phyloP scores from a whole-genome alignment of 2,888 invertebrate species.

The Tupiocoris notatus region DNA sequence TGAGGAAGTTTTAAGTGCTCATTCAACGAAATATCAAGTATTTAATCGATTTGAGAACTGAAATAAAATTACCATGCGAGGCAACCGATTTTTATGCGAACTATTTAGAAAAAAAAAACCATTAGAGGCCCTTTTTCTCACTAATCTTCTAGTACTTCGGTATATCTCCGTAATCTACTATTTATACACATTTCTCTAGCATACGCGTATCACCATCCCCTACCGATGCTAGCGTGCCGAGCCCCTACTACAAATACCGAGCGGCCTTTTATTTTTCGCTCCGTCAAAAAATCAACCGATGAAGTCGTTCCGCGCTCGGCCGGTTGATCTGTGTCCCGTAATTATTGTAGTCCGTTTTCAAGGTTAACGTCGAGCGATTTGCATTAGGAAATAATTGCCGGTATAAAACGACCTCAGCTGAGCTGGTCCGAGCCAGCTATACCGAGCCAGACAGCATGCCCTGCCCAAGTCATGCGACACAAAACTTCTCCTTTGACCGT shows the following conservation, averaged over 20 bases:
- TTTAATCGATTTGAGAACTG: too few relatives aligned
- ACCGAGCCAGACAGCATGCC: not conserved
- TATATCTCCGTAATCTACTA: too few relatives aligned
- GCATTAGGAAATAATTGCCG: constrained; percentile 24
- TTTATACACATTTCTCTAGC: too few relatives aligned
- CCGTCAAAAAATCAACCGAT: not conserved
- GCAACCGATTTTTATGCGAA: too few relatives aligned
- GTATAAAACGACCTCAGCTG: not conserved
- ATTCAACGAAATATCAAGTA: too few relatives aligned
- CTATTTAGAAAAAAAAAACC: too few relatives aligned
- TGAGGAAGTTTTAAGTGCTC: too few relatives aligned
- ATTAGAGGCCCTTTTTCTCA: too few relatives aligned
- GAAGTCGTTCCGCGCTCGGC: not conserved
- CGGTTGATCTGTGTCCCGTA: not conserved
- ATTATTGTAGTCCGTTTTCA: constrained; percentile 7
- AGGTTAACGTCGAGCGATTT: constrained; percentile 15
- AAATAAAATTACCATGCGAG: too few relatives aligned
- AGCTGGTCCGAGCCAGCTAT: not conserved
- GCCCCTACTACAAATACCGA: not conserved
- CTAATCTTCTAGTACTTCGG: too few relatives aligned
- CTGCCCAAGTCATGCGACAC: not conserved
- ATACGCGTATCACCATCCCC: too few relatives aligned
- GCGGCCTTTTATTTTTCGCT: not conserved
- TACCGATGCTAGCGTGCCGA: too few relatives aligned
- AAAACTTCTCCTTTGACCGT: not conserved